Evolutionary conservation across 2,888 invertebrate species (phyloP).

Genomic region (Cryptocephalus moraei): DNA sequence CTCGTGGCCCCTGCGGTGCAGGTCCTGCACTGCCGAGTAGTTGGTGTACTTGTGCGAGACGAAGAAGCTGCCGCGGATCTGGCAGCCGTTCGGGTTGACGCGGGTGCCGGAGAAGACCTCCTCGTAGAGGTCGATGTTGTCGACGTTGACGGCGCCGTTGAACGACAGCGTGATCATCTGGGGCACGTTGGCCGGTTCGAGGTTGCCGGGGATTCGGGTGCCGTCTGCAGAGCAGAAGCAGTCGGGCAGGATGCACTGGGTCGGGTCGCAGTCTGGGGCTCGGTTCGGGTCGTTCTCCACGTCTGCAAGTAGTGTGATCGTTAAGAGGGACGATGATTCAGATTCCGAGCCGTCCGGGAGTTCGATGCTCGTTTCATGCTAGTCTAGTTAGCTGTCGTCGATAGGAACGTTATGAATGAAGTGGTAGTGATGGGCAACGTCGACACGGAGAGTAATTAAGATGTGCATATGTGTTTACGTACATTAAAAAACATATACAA

Average conservation of each 20-base stretch:
- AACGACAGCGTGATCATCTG: conserved; percentile 91
- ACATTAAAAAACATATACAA: too few relatives aligned
- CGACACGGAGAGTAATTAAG: too few relatives aligned
- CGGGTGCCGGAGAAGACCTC: conserved; percentile 79
- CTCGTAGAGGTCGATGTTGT: conserved; percentile 86
- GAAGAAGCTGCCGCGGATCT: conserved; percentile 83
- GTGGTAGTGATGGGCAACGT: too few relatives aligned
- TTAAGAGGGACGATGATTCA: too few relatives aligned
- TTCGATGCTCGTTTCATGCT: too few relatives aligned
- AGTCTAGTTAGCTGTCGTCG: too few relatives aligned
- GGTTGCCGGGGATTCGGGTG: conserved; percentile 75
- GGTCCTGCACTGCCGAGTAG: conserved; percentile 81
- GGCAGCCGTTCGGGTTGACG: conserved; percentile 82
- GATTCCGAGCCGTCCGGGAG: too few relatives aligned
- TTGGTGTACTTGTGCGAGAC: conserved; percentile 88
- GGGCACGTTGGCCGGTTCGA: conserved; percentile 77
- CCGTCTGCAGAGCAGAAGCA: conserved; percentile 91
- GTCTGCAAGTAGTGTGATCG: conserved; percentile 44
- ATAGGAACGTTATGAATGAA: too few relatives aligned
- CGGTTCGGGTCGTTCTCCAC: conserved; percentile 85
- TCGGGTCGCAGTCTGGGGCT: conserved; percentile 83
- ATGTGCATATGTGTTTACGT: too few relatives aligned
- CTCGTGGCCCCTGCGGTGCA: conserved; percentile 84
- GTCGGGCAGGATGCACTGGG: conserved; percentile 80
- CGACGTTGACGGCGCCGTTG: conserved; percentile 86